Percentiles rank a stretch among this genome's conserved stretches.
phyloP scores from a whole-genome alignment of 2,797 vertebrate genomes.

The Peromyscus melanophrys region DNA sequence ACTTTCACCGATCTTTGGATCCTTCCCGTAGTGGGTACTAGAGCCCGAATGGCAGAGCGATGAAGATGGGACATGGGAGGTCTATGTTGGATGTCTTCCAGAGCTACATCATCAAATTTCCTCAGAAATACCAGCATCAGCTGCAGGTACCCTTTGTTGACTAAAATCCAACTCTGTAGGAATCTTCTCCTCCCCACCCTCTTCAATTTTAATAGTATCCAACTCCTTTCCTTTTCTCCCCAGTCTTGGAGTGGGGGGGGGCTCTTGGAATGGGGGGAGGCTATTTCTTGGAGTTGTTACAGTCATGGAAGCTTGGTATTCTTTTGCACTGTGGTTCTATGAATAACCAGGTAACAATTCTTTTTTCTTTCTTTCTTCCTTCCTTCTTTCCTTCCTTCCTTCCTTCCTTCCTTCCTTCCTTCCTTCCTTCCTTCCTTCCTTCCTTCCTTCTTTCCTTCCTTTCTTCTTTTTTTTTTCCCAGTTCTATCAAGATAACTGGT shows the following conservation, averaged over 20 bases:
- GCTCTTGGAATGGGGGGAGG: not conserved
- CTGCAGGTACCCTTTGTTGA: not conserved
- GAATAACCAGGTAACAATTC: not conserved
- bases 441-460: too few relatives aligned
- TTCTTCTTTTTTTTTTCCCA: not conserved
- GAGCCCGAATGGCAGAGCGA: not conserved
- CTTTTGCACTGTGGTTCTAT: not conserved
- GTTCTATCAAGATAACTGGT: not conserved
- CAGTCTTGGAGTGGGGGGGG: not conserved
- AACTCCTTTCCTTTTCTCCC: not conserved
- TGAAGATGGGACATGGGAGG: not conserved
- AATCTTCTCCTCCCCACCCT: not conserved
- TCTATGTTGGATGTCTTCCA: not conserved
- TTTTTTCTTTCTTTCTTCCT: not conserved
- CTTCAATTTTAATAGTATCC: not conserved
- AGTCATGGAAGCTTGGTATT: not conserved
- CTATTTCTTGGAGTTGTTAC: not conserved
- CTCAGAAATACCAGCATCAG: not conserved
- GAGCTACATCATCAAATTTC: not conserved
- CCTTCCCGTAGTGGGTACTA: not conserved
- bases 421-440: too few relatives aligned
- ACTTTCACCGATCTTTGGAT: not conserved
- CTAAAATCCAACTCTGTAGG: not conserved
- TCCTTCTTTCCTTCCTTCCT: too few relatives aligned
- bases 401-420: fast-evolving